Base-by-base conservation (phyloP, 2,888 invertebrate species). In the Mythimna albipuncta region DNA sequence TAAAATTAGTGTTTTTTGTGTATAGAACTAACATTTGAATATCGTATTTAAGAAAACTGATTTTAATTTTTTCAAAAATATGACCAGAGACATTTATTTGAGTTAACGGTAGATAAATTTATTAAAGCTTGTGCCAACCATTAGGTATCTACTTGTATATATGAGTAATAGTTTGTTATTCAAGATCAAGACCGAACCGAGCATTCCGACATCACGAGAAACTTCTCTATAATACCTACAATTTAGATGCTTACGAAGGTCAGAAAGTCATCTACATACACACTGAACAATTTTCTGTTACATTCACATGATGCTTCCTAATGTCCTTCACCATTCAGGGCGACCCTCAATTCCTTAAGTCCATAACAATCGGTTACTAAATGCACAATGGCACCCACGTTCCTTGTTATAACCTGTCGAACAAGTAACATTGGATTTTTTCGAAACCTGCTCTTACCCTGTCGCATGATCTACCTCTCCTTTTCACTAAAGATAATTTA, bases 381-480 rank as follows among this genome's bases (percentile, higher is more conserved):
- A 85, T 84, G 88, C 79, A 90, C 88, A 90, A 89, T 85, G 77
- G 90, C 93, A 92, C 92, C 93, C 92, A 93, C 92, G 91, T 90
- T 85, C 85, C 85, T 84, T 79, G 85, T 87, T 85, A 80, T 75
- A 91, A 91, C 91, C 89, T 88, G 91, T 91, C 88, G 85, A 87
- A 88, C 91, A 67, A 85, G 88, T 88, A 88, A 87, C 87, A 77
- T 86, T 79, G 85, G 75, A 76, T 86, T 86, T 86, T 85, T 85
- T 83, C 88, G 77, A 84, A 91, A 92, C 91, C 89, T 88, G 92
- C 91, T 91, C 82, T 80, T 77, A 84, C 88, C 89, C 87, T 87
- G 88, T 76, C 81, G 68, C 66, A 77, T 66, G 64, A 64, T 71
- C 69, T 63, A 75, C 21, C 70, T 88, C 84, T 87, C 88, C 80